Evolutionary conservation across 35 echinoderm and acorn worm species (phyloP).

Genomic region (Holothuria glaberrima): DNA sequence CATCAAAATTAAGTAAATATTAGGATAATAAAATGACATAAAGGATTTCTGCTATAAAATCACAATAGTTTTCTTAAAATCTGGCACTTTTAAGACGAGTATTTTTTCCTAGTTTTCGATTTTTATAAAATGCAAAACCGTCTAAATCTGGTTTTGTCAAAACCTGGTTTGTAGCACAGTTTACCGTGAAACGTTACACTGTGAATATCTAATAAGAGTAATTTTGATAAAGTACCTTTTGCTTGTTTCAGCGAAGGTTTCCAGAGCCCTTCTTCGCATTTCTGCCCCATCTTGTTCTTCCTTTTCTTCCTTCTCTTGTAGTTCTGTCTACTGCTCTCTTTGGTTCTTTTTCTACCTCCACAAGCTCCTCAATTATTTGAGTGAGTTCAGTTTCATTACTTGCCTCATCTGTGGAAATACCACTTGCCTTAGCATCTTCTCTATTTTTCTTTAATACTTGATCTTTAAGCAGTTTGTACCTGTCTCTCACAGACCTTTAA

Average conservation of each 20-base stretch:
- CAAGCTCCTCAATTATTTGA: not conserved
- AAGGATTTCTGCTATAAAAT: too few relatives aligned
- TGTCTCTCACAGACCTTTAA: conserved; percentile 23
- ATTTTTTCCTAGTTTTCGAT: not conserved
- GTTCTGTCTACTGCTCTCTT: conserved; percentile 23
- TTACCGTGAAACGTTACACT: not conserved
- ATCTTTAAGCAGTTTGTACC: conserved; percentile 44
- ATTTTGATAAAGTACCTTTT: not conserved
- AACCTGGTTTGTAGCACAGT: not conserved
- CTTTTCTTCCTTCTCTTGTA: conserved; percentile 12
- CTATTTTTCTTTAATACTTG: conserved; percentile 20
- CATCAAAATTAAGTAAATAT: too few relatives aligned
- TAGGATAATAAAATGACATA: too few relatives aligned
- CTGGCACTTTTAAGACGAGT: not conserved
- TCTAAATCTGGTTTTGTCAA: not conserved
- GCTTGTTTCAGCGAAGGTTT: conserved; percentile 1
- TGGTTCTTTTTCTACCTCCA: conserved; percentile 12
- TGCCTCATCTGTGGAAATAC: conserved; percentile 1
- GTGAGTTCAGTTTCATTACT: not conserved
- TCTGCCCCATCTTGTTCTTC: not conserved
- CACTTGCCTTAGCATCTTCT: conserved; percentile 25
- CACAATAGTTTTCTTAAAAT: not conserved
- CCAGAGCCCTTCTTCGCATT: not conserved
- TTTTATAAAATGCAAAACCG: not conserved
- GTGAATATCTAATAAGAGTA: not conserved